A percentile compares a stretch with the other conserved stretches of the same genome.
These are phyloP conservation scores for Salvelinus alpinus DNA, from an alignment of 2,113 vertebrate genomes.

Conservation along the genomic window DNA sequence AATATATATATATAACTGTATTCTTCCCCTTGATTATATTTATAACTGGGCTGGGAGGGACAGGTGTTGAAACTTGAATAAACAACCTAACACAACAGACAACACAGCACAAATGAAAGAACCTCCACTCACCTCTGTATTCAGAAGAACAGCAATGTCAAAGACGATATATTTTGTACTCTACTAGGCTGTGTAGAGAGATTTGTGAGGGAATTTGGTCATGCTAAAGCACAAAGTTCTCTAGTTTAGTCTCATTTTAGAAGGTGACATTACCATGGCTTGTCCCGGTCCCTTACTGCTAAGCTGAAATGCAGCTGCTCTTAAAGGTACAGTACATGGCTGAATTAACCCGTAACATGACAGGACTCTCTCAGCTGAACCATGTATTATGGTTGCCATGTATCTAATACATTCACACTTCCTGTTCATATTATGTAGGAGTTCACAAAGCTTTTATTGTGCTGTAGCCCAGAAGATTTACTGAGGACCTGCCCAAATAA, in stretches of 20 bases:
- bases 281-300: constrained; percentile 23
- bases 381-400: too few species aligned
- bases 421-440: not conserved
- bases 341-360: not conserved
- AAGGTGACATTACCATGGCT: constrained; percentile 37
- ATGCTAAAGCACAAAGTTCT: constrained; percentile 21
- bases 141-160: not conserved
- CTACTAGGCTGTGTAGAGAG: not conserved
- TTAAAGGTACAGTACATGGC: constrained; percentile 49
- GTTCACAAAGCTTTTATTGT: not conserved
- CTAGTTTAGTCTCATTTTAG: constrained; percentile 43
- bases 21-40: not conserved
- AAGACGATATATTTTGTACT: not conserved
- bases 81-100: constrained; percentile 2
- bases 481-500: too few species aligned
- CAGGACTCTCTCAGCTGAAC: not conserved
- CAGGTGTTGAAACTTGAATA: constrained; percentile 9
- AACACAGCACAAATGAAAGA: not conserved
- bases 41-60: not conserved
- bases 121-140: constrained; percentile 46
- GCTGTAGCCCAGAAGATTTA: too few species aligned
- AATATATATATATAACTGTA: not conserved
- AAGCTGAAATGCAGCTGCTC: constrained; percentile 30
- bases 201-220: constrained; percentile 3
- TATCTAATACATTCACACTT: not conserved